Percentiles rank a stretch among this genome's conserved stretches.
phyloP scores from a whole-genome alignment of 2,797 vertebrate genomes.

The Eulemur coronatus region DNA sequence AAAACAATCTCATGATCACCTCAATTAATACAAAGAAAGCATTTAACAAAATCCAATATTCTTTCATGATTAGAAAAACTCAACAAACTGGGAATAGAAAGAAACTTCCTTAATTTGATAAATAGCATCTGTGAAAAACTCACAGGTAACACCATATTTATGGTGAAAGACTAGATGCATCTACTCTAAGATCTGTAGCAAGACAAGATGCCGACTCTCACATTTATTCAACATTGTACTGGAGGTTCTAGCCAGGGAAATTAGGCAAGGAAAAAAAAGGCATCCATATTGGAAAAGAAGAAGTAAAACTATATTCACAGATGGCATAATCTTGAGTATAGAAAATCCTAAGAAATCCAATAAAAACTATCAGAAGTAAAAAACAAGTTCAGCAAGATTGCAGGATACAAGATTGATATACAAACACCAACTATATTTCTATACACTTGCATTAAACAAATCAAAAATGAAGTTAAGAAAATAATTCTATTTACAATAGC shows the following conservation, averaged over 20 bases:
- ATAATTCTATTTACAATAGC: neutral
- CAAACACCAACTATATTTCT: neutral
- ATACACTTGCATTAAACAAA: neutral
- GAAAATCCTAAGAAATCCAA: neutral
- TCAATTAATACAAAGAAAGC: neutral
- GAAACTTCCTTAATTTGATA: neutral
- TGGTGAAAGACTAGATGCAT: neutral
- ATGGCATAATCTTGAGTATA: neutral
- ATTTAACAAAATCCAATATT: neutral
- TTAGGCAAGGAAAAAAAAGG: neutral
- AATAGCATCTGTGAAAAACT: neutral
- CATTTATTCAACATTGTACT: neutral
- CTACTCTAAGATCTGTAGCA: neutral
- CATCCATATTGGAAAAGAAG: neutral
- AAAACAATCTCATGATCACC: neutral
- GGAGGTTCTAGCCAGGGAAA: neutral
- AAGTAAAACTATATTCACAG: neutral
- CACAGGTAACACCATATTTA: neutral
- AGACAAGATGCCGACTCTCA: neutral
- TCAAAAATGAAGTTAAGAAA: neutral
- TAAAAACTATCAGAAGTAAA: neutral
- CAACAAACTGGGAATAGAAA: neutral
- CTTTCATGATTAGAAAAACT: neutral
- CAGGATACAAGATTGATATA: neutral
- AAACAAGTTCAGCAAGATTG: neutral